phyloP scores from a whole-genome alignment of 2,797 vertebrate genomes.

The Hybognathus amarus region DNA sequence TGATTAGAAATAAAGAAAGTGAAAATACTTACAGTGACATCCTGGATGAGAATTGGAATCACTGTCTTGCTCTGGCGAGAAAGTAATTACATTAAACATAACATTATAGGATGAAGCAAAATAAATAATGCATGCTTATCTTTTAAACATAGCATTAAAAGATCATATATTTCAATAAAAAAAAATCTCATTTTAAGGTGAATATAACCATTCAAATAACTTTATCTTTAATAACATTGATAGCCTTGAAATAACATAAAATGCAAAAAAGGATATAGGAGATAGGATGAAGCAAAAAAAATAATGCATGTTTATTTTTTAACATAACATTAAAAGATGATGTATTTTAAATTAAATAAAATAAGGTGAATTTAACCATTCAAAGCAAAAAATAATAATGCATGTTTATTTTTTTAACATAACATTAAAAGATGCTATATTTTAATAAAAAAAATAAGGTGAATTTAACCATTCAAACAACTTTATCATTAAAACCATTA shows the following conservation, averaged over 20 bases:
- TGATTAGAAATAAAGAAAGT: neutral
- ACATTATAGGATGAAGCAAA: neutral
- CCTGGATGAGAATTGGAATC: slow-evolving; percentile 66
- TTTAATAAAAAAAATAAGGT: neutral
- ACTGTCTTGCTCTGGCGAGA: slow-evolving; percentile 75
- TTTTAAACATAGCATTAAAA: too few relatives aligned
- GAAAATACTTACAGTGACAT: slow-evolving; percentile 82
- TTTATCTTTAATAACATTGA: neutral
- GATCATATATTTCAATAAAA: neutral
- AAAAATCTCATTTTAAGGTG: neutral
- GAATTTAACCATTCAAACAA: neutral
- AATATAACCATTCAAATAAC: neutral
- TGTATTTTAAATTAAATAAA: neutral
- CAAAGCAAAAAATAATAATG: neutral
- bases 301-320: too few relatives aligned
- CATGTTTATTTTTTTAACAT: too few relatives aligned
- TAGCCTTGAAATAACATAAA: neutral
- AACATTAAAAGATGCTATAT: neutral
- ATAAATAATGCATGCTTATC: too few relatives aligned
- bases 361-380: neutral
- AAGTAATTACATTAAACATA: slow-evolving; percentile 6
- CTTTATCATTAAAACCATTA: neutral
- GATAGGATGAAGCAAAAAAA: neutral
- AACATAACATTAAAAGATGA: too few relatives aligned
- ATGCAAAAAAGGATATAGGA: neutral